Percentiles rank a stretch among this genome's conserved stretches.
Evolutionary conservation across 2,888 invertebrate genomes (phyloP).

Genomic region (Clistopyga incitator): DNA sequence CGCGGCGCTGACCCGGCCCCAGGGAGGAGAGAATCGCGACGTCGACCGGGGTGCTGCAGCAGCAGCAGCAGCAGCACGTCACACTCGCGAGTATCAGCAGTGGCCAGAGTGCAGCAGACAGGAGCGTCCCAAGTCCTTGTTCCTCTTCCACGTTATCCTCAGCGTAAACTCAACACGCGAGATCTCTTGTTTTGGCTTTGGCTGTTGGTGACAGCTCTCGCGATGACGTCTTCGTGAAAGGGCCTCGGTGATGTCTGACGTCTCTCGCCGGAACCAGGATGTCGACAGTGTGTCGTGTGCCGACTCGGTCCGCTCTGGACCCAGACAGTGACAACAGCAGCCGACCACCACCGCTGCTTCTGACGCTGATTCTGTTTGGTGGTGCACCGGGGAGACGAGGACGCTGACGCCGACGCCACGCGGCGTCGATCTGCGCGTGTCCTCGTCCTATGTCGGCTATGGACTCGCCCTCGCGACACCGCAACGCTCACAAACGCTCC

Average conservation of each 20-base stretch:
- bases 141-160: slow-evolving; percentile 42
- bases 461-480: slow-evolving; percentile 82
- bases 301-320: slow-evolving; percentile 56
- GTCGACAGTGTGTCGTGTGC: slow-evolving; percentile 43
- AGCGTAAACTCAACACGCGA: slow-evolving; percentile 1
- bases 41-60: slow-evolving; percentile 74
- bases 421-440: slow-evolving; percentile 85
- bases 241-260: neutral
- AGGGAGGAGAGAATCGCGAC: slow-evolving; percentile 70
- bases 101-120: slow-evolving; percentile 17
- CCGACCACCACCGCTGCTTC: slow-evolving; percentile 66
- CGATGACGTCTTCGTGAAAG: slow-evolving; percentile 59
- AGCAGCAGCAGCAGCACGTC: slow-evolving; percentile 64
- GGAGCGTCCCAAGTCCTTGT: slow-evolving; percentile 33
- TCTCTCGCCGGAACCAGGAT: slow-evolving; percentile 20
- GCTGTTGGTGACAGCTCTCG: slow-evolving; percentile 16
- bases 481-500: slow-evolving; percentile 71
- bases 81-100: slow-evolving; percentile 67
- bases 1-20: slow-evolving; percentile 73
- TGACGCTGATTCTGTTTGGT: slow-evolving; percentile 82
- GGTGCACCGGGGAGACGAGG: slow-evolving; percentile 85
- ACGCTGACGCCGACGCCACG: slow-evolving; percentile 85
- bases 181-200: slow-evolving; percentile 9
- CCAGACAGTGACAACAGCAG: slow-evolving; percentile 58
- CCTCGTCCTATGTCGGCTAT: slow-evolving; percentile 73